Percentiles rank a stretch among this genome's conserved stretches.
Conservation (phyloP, 2,888 invertebrate genomes). For the Liodrosophila aerea region DNA sequence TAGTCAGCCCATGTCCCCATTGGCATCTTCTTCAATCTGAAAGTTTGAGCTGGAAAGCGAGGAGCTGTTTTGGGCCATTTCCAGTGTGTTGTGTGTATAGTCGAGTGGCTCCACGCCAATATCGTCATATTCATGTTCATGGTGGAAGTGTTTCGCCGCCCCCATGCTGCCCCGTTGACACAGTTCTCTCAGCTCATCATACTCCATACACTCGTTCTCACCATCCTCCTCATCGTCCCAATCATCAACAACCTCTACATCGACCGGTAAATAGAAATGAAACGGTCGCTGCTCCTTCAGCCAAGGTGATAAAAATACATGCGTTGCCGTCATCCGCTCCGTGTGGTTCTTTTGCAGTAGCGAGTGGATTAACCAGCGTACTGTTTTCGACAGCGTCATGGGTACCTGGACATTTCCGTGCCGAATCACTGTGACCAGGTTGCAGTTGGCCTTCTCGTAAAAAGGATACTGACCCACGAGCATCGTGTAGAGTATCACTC, state of each 20-base stretch:
- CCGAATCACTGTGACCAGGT: slow-evolving; percentile 79
- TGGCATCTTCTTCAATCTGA: slow-evolving; percentile 35
- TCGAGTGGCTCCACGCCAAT: slow-evolving; percentile 68
- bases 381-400: slow-evolving; percentile 70
- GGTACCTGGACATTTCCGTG: slow-evolving; percentile 80
- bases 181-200: slow-evolving; percentile 24
- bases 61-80: slow-evolving; percentile 47
- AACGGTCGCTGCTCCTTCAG: slow-evolving; percentile 76
- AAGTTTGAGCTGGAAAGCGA: slow-evolving; percentile 12
- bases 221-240: slow-evolving; percentile 60
- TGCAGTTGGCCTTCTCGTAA: slow-evolving; percentile 81
- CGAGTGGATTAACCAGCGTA: slow-evolving; percentile 75
- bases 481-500: slow-evolving; percentile 82
- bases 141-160: slow-evolving; percentile 27
- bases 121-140: slow-evolving; percentile 52
- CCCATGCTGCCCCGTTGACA: slow-evolving; percentile 28
- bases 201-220: slow-evolving; percentile 40
- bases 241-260: slow-evolving; percentile 74
- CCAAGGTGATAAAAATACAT: slow-evolving; percentile 79
- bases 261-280: slow-evolving; percentile 76
- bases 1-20: slow-evolving; percentile 71
- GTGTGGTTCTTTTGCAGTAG: slow-evolving; percentile 76
- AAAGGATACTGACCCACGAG: slow-evolving; percentile 82
- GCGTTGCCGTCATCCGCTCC: slow-evolving; percentile 76
- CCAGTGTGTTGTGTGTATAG: slow-evolving; percentile 66